Percentiles rank a stretch among this genome's conserved stretches.
Conservation (phyloP, 2,888 invertebrate genomes). For the Macrosiphum euphorbiae region DNA sequence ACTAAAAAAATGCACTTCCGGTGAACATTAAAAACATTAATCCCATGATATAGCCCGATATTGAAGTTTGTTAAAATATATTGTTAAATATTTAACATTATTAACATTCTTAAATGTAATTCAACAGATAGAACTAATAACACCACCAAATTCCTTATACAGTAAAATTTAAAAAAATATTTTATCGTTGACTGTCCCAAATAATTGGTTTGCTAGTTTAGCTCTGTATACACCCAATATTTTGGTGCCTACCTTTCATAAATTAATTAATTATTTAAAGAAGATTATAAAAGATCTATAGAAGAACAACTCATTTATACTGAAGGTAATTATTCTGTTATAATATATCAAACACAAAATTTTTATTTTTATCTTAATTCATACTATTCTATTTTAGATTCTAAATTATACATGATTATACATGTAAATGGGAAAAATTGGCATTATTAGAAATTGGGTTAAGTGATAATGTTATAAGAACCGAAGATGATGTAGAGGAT, state of each 20-base stretch:
- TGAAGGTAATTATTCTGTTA: background rate
- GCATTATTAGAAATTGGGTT: background rate
- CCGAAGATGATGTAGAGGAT: background rate
- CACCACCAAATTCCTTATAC: background rate
- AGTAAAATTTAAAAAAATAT: conserved; percentile 2
- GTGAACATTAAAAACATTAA: background rate
- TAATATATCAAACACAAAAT: background rate
- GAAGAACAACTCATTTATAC: background rate
- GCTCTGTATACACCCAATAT: background rate
- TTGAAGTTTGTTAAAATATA: background rate
- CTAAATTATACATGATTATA: conserved; percentile 2
- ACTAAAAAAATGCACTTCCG: background rate
- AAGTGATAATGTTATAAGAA: background rate
- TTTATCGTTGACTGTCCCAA: background rate
- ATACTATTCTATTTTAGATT: conserved; percentile 11
- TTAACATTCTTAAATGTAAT: conserved; percentile 9
- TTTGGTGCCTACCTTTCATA: background rate
- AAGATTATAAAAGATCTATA: background rate
- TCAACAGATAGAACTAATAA: background rate
- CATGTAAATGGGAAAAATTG: background rate
- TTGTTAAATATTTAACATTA: conserved; percentile 3
- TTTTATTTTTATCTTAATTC: background rate
- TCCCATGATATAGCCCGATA: background rate
- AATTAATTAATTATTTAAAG: background rate
- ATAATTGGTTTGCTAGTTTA: conserved; percentile 5